Percentiles rank a stretch among this genome's conserved stretches.
Conservation (phyloP, 2,797 vertebrate species). For the Botia almorhae region DNA sequence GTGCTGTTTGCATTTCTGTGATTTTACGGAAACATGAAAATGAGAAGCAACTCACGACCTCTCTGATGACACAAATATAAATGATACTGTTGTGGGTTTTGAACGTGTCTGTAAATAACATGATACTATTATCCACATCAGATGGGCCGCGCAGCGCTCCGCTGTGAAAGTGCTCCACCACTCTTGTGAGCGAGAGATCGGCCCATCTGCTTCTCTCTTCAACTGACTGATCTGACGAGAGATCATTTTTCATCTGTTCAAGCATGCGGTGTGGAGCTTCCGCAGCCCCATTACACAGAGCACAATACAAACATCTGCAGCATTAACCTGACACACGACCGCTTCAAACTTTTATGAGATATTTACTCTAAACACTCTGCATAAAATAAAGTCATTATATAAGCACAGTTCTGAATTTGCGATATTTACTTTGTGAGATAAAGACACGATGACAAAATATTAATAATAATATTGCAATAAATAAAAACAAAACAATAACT, state of each 20-base stretch:
- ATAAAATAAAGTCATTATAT: too few species aligned
- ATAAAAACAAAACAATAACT: background rate
- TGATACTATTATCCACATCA: constrained; percentile 25
- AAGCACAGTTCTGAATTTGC: too few species aligned
- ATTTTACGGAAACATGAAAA: background rate
- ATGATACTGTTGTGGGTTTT: constrained; percentile 8
- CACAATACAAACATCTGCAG: constrained; percentile 37
- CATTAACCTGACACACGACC: constrained; percentile 9
- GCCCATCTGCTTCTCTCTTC: constrained; percentile 71
- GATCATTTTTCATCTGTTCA: constrained; percentile 72
- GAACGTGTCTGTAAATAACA: constrained; percentile 21
- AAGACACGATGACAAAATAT: too few species aligned
- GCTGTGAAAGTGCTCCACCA: constrained; percentile 2
- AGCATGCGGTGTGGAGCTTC: constrained; percentile 71
- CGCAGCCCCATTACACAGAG: constrained; percentile 60
- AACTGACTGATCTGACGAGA: constrained; percentile 73
- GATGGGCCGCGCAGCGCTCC: background rate
- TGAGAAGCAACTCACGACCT: background rate
- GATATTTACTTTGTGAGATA: too few species aligned
- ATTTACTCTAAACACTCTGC: background rate
- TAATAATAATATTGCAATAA: too few species aligned
- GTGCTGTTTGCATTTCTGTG: background rate
- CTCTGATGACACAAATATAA: constrained; percentile 2
- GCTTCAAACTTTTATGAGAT: background rate
- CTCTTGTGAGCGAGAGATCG: constrained; percentile 39